Evolutionary conservation across 2,888 invertebrate genomes (phyloP).

Genomic region (Pristionchus entomophagus): DNA sequence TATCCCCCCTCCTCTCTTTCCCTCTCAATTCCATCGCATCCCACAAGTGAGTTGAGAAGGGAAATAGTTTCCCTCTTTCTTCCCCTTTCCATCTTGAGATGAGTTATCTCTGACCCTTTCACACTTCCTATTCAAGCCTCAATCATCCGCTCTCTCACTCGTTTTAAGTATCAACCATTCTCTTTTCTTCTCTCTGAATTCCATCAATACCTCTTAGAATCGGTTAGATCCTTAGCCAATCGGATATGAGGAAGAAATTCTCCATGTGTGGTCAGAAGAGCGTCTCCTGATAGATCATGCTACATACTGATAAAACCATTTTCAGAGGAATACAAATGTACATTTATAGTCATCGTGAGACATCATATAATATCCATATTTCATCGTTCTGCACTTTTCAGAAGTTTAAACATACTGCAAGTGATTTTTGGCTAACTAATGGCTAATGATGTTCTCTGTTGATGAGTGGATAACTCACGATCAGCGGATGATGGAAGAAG

Average conservation of each 20-base stretch:
- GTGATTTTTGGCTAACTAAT: not conserved
- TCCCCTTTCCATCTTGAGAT: not conserved
- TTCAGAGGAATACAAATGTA: too few species aligned
- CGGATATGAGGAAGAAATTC: slow-evolving; percentile 74
- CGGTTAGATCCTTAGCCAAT: slow-evolving; percentile 73
- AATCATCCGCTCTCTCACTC: too few species aligned
- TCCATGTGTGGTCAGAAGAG: slow-evolving; percentile 69
- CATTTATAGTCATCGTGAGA: not conserved
- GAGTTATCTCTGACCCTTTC: not conserved
- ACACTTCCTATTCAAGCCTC: too few species aligned
- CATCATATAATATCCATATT: not conserved
- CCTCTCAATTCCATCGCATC: not conserved
- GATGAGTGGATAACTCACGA: not conserved
- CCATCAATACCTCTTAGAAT: slow-evolving; percentile 61
- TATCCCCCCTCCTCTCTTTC: too few species aligned
- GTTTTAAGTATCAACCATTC: too few species aligned
- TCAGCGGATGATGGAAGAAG: not conserved
- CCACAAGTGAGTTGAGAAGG: not conserved
- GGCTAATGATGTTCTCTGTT: not conserved
- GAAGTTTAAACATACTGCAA: not conserved
- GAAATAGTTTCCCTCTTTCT: slow-evolving; percentile 38
- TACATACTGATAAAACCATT: not conserved
- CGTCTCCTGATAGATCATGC: slow-evolving; percentile 59
- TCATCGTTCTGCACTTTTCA: not conserved
- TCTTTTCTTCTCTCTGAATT: too few species aligned